phyloP scores from a whole-genome alignment of 2,113 vertebrate species.

The Psephotus haematonotus region DNA sequence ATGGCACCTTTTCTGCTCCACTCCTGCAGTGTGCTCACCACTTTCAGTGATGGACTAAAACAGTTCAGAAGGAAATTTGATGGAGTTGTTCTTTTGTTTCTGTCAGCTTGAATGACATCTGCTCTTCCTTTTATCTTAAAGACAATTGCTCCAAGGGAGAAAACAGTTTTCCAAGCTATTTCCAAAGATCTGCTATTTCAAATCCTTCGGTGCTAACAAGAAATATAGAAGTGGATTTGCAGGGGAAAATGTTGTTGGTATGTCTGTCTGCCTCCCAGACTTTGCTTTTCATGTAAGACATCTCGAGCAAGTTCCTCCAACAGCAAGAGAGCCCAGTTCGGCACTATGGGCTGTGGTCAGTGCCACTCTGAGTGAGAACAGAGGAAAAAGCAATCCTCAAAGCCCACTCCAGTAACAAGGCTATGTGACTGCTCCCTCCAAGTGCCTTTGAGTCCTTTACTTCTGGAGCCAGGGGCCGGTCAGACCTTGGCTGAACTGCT shows the following conservation, averaged over 20 bases:
- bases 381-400: neutral
- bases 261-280: neutral
- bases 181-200: neutral
- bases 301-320: neutral
- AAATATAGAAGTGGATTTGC: neutral
- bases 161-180: neutral
- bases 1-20: neutral
- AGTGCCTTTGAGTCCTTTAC: neutral
- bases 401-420: neutral
- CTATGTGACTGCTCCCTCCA: neutral
- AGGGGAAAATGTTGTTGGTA: neutral
- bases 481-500: conserved; percentile 66
- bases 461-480: conserved; percentile 9
- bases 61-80: neutral
- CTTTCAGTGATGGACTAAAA: neutral
- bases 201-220: neutral
- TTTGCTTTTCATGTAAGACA: conserved; percentile 1
- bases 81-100: neutral
- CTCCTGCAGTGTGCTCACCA: neutral
- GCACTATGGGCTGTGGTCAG: accelerated
- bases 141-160: neutral
- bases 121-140: neutral
- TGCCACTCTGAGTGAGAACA: neutral
- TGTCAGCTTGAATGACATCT: neutral
- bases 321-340: neutral